A percentile compares a stretch with the other conserved stretches of the same genome.
Conservation (phyloP, 2,797 vertebrate species). For the Xenentodon cancila region DNA sequence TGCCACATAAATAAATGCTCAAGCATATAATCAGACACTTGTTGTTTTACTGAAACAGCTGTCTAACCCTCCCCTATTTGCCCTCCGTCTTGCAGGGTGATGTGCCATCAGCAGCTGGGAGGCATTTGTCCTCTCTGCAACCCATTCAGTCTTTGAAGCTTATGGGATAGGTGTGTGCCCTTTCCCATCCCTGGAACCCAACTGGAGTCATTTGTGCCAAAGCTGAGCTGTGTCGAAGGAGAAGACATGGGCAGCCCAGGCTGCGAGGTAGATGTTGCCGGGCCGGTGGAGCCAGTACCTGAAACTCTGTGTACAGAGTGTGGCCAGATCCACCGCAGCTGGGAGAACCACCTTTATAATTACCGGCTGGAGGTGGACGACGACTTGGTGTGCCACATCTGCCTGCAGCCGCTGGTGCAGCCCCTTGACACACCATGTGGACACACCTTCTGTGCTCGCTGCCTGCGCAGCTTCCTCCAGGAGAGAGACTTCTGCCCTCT, state of each 20-base stretch:
- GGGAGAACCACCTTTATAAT: slow-evolving; percentile 98
- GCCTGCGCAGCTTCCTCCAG: slow-evolving; percentile 96
- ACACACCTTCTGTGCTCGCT: slow-evolving; percentile 97
- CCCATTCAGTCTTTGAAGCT: slow-evolving; percentile 66
- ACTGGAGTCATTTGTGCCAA: slow-evolving; percentile 74
- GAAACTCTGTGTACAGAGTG: slow-evolving; percentile 94
- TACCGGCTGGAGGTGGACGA: slow-evolving; percentile 97
- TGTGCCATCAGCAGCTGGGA: slow-evolving; percentile 74
- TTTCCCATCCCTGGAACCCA: slow-evolving; percentile 56
- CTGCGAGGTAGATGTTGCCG: slow-evolving; percentile 84
- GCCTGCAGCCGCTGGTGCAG: slow-evolving; percentile 97
- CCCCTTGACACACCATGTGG: slow-evolving; percentile 97
- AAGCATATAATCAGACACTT: slow-evolving; percentile 62
- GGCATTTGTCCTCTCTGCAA: slow-evolving; percentile 76
- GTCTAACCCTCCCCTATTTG: slow-evolving; percentile 59
- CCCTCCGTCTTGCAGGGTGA: slow-evolving; percentile 75
- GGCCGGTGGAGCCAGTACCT: slow-evolving; percentile 86
- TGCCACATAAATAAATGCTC: slow-evolving; percentile 63
- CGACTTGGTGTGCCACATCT: slow-evolving; percentile 98
- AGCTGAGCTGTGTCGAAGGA: slow-evolving; percentile 58
- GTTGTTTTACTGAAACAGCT: slow-evolving; percentile 67
- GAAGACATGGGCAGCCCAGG: slow-evolving; percentile 89
- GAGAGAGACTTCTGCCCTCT: slow-evolving; percentile 97
- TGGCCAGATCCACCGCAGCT: slow-evolving; percentile 94
- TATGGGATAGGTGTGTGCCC: slow-evolving; percentile 73